Base-by-base conservation (phyloP, 2,888 invertebrate species). In the Microctonus hyperodae region DNA sequence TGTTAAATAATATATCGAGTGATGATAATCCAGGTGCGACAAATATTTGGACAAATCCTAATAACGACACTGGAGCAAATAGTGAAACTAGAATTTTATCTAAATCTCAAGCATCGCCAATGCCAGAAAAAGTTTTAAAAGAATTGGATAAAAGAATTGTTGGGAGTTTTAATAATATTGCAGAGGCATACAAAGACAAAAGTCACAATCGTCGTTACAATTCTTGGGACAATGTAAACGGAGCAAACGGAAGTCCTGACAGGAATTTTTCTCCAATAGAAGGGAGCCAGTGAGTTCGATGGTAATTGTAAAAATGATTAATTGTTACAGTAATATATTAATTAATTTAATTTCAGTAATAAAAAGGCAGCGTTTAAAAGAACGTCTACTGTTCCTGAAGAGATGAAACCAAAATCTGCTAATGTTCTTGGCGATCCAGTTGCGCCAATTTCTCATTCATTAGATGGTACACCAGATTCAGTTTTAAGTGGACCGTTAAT, bases 1-100 rank as follows among this genome's bases (percentile, higher is more conserved):
- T 83, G 72, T 69, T 85, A 56, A 81, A 79, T 65, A 78, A 73
- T 11, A 77, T 73, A 35, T 74, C 68, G 33, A 75, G 76, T 28
- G 83, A 82, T 28, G 75, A 79, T 31, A 77, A 79, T 69, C 77
- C 82, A 31, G 77, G 79, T 55, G 76, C 78, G 16, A 83, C 88
- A 0, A 89, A 90, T 81, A 89, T 93, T 75, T 93, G 93, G 93
- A 92, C 90, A 59, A 92, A 92, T 83, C 90, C 91, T n/a, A 78
- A 80, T 66, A 64, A 68, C 20, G 76, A 78, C 63, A 59, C 70
- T 31, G 63, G 65, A 13, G 25, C 56, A 4, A 60, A 51, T n/a
- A n/a, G n/a, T 25, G 59, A 37, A 16, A 58, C 9, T 22, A 11
- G 31, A 33, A 6, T 48, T 7, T 28, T 55, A 1, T 40, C 60